Conservation (phyloP, 2,113 vertebrate species). For the Neolamprologus falcicula region DNA sequence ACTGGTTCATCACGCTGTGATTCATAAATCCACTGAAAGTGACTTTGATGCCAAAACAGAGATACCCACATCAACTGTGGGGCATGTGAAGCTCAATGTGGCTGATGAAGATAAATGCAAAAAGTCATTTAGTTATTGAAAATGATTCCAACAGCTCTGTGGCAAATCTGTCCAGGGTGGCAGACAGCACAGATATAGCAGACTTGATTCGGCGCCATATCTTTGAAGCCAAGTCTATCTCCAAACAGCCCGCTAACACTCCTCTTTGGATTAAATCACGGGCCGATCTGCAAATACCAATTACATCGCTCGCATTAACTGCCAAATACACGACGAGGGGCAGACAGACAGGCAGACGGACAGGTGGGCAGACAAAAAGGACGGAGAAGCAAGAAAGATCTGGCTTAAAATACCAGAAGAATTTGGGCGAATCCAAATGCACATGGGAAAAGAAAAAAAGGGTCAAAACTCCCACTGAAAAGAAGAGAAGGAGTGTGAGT, state of each 20-base stretch:
- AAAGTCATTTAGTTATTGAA: constrained; percentile 43
- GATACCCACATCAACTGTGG: constrained; percentile 8
- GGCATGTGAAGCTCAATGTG: constrained; percentile 45
- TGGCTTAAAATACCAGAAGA: neutral
- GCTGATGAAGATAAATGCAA: constrained; percentile 57
- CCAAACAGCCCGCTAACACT: constrained; percentile 30
- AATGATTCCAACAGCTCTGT: constrained; percentile 28
- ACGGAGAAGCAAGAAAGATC: neutral
- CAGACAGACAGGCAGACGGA: constrained; percentile 6
- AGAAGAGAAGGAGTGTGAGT: neutral
- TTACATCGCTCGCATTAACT: constrained; percentile 11
- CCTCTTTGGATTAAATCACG: constrained; percentile 44
- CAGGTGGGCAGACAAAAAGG: constrained; percentile 23
- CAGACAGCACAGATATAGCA: constrained; percentile 45
- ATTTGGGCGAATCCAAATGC: neutral
- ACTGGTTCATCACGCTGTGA: neutral
- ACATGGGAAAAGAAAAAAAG: neutral
- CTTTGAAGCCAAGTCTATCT: constrained; percentile 54
- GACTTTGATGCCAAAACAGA: constrained; percentile 34
- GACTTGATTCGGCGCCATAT: constrained; percentile 39
- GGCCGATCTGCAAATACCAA: constrained; percentile 40
- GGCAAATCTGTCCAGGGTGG: constrained; percentile 33
- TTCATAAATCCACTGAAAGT: constrained; percentile 15
- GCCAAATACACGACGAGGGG: constrained; percentile 38
- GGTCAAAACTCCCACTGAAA: neutral